Evolutionary conservation across 2,113 vertebrate genomes (phyloP).

Genomic region (Pluvianellus socialis): DNA sequence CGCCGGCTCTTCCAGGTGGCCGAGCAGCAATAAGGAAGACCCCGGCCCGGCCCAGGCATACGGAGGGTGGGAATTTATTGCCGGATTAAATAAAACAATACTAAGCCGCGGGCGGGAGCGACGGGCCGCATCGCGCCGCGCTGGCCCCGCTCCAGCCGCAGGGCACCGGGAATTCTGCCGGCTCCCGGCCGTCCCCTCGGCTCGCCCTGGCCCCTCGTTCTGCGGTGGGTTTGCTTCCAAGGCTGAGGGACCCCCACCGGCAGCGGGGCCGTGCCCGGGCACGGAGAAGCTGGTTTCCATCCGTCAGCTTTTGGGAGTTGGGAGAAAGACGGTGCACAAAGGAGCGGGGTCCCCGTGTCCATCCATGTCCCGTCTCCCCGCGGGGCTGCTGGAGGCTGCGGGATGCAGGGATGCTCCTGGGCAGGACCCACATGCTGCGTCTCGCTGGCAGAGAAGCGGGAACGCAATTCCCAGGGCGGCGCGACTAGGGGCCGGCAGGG

Average conservation of each 20-base stretch:
- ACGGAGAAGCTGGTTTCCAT: neutral
- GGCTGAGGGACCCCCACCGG: neutral
- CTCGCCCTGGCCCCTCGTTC: neutral
- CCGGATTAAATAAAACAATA: neutral
- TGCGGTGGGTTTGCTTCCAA: neutral
- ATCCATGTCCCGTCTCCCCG: too few species aligned
- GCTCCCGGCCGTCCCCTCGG: neutral
- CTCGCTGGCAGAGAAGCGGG: too few species aligned
- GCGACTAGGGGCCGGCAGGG: too few species aligned
- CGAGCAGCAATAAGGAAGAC: neutral
- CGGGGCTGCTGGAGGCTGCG: too few species aligned
- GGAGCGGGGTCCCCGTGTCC: neutral
- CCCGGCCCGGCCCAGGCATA: neutral
- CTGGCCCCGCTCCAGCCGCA: neutral
- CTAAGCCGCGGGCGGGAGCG: neutral
- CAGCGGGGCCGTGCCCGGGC: neutral
- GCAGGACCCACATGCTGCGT: too few species aligned
- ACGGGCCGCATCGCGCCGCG: neutral
- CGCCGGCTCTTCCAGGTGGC: neutral
- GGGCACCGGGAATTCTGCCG: fast-evolving
- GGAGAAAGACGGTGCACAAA: neutral
- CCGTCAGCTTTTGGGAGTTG: neutral
- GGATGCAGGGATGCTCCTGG: too few species aligned
- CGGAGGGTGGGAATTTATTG: neutral
- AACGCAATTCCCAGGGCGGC: too few species aligned